Percentiles rank a stretch among this genome's conserved stretches.
phyloP scores from a whole-genome alignment of 1,140 invertebrate genomes.

The Drosophila tani region DNA sequence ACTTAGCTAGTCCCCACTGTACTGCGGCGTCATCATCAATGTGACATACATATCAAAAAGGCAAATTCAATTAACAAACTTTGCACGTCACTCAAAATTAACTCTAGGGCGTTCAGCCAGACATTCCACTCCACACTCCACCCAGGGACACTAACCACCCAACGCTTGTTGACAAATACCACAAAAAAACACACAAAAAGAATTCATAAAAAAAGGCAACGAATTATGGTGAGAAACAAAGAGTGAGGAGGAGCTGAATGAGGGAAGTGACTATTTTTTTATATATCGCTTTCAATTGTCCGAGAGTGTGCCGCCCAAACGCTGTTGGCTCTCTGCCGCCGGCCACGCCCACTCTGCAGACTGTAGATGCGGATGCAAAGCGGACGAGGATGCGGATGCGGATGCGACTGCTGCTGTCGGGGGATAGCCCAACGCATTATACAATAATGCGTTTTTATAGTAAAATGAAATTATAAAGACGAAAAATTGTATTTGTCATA shows the following conservation, averaged over 20 bases:
- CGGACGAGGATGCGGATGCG: constrained; percentile 20
- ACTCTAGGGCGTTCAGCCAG: constrained; percentile 70
- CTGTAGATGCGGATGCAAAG: constrained; percentile 32
- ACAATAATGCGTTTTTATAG: constrained; percentile 78
- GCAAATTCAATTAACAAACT: constrained; percentile 83
- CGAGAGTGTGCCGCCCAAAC: constrained; percentile 64
- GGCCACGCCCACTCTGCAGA: constrained; percentile 50
- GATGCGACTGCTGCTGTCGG: constrained; percentile 7
- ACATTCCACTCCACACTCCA: constrained; percentile 23
- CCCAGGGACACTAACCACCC: not conserved
- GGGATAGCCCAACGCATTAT: constrained; percentile 68
- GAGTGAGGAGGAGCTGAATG: not conserved
- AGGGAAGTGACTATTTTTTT: constrained; percentile 61
- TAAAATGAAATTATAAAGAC: constrained; percentile 75
- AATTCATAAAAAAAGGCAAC: constrained; percentile 21
- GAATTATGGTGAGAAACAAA: constrained; percentile 66
- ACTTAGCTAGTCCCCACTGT: constrained; percentile 80
- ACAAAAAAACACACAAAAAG: constrained; percentile 37
- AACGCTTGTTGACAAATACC: constrained; percentile 62
- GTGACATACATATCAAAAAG: constrained; percentile 74
- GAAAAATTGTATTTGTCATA: constrained; percentile 84
- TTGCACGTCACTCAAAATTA: constrained; percentile 83
- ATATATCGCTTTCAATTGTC: constrained; percentile 80
- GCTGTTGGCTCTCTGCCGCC: constrained; percentile 34
- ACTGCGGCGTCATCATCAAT: constrained; percentile 60